Conservation (phyloP, 2,113 vertebrate genomes). For the Rhinopithecus roxellana region DNA sequence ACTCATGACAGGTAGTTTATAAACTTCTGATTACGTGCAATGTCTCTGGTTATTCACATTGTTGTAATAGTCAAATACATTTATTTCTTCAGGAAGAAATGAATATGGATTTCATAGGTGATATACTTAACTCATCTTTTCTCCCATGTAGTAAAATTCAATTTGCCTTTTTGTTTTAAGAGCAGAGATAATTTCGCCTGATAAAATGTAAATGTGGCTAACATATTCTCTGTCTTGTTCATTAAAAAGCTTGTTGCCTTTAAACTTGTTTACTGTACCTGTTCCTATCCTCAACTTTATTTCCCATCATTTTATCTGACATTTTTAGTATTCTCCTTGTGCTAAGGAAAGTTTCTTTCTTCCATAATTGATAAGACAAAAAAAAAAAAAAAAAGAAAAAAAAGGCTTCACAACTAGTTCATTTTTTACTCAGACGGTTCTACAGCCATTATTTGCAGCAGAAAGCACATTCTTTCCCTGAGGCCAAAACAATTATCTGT, state of each 20-base stretch:
- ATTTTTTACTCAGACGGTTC: constrained; percentile 77
- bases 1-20: neutral
- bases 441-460: constrained; percentile 71
- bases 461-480: constrained; percentile 80
- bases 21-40: constrained; percentile 1
- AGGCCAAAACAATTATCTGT: constrained; percentile 83
- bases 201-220: constrained; percentile 31
- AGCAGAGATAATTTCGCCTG: constrained; percentile 28
- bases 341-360: constrained; percentile 66
- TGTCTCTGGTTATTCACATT: constrained; percentile 24
- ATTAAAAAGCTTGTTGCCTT: constrained; percentile 42
- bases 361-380: constrained; percentile 82
- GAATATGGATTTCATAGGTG: neutral
- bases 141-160: neutral
- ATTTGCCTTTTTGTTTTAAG: constrained; percentile 64
- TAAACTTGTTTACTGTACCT: neutral
- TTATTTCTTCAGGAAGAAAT: constrained; percentile 50
- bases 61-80: neutral
- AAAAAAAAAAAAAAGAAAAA: constrained; percentile 75
- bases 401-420: constrained; percentile 70
- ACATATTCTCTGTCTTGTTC: neutral
- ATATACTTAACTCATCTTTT: constrained; percentile 46
- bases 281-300: neutral
- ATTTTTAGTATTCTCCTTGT: constrained; percentile 69
- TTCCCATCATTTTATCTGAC: constrained; percentile 42